phyloP scores from a whole-genome alignment of 2,797 vertebrate species.

The Coilia nasus region DNA sequence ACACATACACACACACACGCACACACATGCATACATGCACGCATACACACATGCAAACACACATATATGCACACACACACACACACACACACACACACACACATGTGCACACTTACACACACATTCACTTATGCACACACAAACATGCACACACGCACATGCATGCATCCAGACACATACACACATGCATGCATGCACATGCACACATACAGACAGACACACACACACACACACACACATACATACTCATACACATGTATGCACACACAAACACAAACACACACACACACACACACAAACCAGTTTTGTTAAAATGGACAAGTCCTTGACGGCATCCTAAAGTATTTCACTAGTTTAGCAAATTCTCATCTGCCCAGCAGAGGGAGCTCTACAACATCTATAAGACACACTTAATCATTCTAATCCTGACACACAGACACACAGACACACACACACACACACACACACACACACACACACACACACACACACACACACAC shows the following conservation, averaged over 20 bases:
- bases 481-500: too few species aligned
- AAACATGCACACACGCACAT: not conserved
- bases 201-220: not conserved
- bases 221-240: slow-evolving; percentile 10
- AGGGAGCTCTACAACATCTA: not conserved
- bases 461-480: too few species aligned
- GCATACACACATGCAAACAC: not conserved
- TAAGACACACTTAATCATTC: not conserved
- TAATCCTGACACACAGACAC: not conserved
- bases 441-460: too few species aligned
- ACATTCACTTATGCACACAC: not conserved
- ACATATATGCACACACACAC: not conserved
- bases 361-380: not conserved
- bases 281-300: not conserved
- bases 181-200: not conserved
- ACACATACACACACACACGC: not conserved
- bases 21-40: not conserved
- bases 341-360: too few species aligned
- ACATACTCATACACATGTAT: not conserved
- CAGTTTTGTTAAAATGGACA: too few species aligned
- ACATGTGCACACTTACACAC: not conserved
- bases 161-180: not conserved
- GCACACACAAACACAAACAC: not conserved
- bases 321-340: too few species aligned
- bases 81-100: not conserved